These are phyloP conservation scores for Microctenopoma lineatum DNA, from an alignment of 2,797 vertebrate species.

Conservation along the genomic window DNA sequence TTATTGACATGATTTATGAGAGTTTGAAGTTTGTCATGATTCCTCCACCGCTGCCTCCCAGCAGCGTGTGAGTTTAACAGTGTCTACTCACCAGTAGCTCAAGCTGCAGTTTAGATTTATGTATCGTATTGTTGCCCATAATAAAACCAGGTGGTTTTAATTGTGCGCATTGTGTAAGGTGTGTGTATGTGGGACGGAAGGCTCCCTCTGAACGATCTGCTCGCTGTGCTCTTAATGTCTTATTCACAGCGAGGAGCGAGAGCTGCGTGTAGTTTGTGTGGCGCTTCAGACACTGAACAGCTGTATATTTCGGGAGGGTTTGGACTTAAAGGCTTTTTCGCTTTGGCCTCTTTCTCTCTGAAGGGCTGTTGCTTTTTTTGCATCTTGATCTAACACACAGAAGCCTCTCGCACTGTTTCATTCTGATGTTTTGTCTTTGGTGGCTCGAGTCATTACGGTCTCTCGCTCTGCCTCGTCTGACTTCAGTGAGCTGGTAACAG, in stretches of 20 bases:
- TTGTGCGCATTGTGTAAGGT: no score
- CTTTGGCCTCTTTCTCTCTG: conserved; percentile 19
- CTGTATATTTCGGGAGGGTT: conserved; percentile 25
- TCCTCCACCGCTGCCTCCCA: conserved; percentile 2
- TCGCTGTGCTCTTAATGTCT: conserved; percentile 12
- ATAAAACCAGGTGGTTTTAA: no score
- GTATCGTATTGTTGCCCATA: background rate
- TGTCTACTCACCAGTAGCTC: conserved; percentile 15
- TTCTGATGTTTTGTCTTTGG: conserved; percentile 44
- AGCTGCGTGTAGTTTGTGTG: conserved; percentile 30
- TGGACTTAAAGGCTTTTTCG: conserved; percentile 2
- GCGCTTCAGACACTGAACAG: conserved; percentile 34
- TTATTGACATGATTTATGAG: background rate
- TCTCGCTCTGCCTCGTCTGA: background rate
- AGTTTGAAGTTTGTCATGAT: conserved; percentile 12
- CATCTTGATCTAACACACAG: conserved; percentile 16
- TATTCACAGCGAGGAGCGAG: conserved; percentile 13
- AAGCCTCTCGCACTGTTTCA: conserved; percentile 22
- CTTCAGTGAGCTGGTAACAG: conserved; percentile 40
- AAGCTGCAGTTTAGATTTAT: conserved; percentile 6
- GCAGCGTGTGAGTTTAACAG: conserved; percentile 2
- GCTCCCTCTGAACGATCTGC: background rate
- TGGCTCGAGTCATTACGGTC: conserved; percentile 38
- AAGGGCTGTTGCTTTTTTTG: conserved; percentile 15
- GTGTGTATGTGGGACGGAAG: no score